Evolutionary conservation across 37 sponge, comb jelly and placozoan genomes (phyloP).

Genomic region (Bolinopsis microptera): DNA sequence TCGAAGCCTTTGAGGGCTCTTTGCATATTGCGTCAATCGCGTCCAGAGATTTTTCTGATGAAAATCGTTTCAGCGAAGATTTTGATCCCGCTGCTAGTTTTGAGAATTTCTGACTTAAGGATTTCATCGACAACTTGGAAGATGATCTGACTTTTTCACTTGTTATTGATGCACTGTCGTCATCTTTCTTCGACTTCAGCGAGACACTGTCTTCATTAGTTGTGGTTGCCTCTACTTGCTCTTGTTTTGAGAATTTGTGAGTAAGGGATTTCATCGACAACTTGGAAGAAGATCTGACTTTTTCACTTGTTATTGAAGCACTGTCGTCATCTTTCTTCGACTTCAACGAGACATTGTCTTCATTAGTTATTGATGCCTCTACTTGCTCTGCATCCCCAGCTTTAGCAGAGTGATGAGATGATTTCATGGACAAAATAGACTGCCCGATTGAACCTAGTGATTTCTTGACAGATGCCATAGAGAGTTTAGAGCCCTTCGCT

Average conservation of each 20-base stretch:
- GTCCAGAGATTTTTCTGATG: not conserved
- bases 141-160: not conserved
- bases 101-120: not conserved
- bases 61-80: not conserved
- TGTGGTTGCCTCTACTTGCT: too few relatives aligned
- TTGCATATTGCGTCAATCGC: too few relatives aligned
- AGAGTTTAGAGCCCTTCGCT: not conserved
- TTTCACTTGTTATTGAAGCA: not conserved
- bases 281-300: not conserved
- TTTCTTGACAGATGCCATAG: not conserved
- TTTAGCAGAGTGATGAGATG: not conserved
- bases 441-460: not conserved
- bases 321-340: not conserved
- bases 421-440: too few relatives aligned
- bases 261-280: not conserved
- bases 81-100: not conserved
- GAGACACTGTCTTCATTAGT: too few relatives aligned
- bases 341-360: too few relatives aligned
- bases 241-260: not conserved
- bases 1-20: too few relatives aligned
- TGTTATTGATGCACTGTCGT: not conserved
- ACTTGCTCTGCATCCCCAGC: too few relatives aligned
- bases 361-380: too few relatives aligned
- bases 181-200: too few relatives aligned
- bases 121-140: not conserved